phyloP scores from a whole-genome alignment of 2,797 vertebrate species.

The Numenius phaeopus region DNA sequence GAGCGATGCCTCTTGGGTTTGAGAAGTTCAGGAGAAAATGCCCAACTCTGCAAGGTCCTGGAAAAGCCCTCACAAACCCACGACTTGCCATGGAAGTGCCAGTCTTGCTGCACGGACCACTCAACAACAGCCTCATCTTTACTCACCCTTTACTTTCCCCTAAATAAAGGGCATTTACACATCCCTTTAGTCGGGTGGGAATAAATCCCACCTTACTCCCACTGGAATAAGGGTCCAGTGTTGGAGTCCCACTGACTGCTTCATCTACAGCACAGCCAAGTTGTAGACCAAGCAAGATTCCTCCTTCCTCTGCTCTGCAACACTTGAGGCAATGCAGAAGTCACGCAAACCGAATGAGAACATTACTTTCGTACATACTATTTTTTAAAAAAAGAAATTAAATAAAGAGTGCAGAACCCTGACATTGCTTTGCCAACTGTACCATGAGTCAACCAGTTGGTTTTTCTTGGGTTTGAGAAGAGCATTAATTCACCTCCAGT shows the following conservation, averaged over 20 bases:
- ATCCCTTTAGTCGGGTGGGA: not conserved
- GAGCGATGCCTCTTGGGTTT: conserved; percentile 73
- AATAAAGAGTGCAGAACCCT: not conserved
- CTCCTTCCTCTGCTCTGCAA: not conserved
- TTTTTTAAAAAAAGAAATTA: not conserved
- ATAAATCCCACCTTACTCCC: no score
- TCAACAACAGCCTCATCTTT: not conserved
- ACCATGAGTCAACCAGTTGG: fast-evolving
- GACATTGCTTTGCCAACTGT: not conserved
- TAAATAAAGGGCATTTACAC: not conserved
- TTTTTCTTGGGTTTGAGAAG: not conserved
- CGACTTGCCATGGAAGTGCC: conserved; percentile 5
- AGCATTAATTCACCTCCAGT: not conserved
- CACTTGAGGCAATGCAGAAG: not conserved
- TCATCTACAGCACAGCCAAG: not conserved
- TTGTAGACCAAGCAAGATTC: not conserved
- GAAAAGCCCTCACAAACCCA: not conserved
- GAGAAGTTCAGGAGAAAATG: conserved; percentile 50
- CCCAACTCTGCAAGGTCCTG: conserved; percentile 53
- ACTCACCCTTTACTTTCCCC: not conserved
- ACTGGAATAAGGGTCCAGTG: not conserved
- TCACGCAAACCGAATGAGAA: fast-evolving
- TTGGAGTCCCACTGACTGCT: not conserved
- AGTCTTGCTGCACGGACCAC: not conserved
- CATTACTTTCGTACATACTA: fast-evolving